Conservation (phyloP, 2,888 invertebrate species). For the Phalangium opilio region DNA sequence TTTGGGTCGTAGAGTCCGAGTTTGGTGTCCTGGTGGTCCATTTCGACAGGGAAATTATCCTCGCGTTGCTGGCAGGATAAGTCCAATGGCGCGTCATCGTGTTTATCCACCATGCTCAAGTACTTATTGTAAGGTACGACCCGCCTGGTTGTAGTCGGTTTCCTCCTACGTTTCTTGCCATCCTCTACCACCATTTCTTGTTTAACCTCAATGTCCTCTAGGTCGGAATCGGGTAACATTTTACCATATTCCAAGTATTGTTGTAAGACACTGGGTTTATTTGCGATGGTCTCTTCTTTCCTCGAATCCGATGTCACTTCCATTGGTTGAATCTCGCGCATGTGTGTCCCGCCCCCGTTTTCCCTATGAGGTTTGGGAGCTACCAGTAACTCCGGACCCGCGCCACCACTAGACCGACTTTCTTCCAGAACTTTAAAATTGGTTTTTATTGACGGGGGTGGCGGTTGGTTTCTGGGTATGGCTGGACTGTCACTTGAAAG, state of each 20-base stretch:
- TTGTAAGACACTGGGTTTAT: not conserved
- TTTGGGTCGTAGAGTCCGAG: too few relatives aligned
- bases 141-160: slow-evolving; percentile 13
- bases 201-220: not conserved
- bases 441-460: not conserved
- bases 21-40: too few relatives aligned
- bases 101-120: slow-evolving; percentile 14
- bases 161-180: slow-evolving; percentile 11
- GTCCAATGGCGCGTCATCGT: slow-evolving; percentile 13
- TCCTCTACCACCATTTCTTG: not conserved
- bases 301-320: not conserved
- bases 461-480: not conserved
- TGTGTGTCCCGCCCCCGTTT: not conserved
- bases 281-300: not conserved
- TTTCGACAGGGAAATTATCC: too few relatives aligned
- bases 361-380: not conserved
- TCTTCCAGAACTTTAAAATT: not conserved
- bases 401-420: too few relatives aligned
- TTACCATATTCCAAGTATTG: not conserved
- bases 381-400: not conserved
- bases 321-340: not conserved
- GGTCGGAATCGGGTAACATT: not conserved
- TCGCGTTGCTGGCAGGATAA: slow-evolving; percentile 4
- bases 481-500: slow-evolving; percentile 11
- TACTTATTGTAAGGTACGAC: slow-evolving; percentile 18